These are phyloP conservation scores for Lepidochitona cinerea DNA, from an alignment of 2,888 invertebrate species.

Conservation along the genomic window DNA sequence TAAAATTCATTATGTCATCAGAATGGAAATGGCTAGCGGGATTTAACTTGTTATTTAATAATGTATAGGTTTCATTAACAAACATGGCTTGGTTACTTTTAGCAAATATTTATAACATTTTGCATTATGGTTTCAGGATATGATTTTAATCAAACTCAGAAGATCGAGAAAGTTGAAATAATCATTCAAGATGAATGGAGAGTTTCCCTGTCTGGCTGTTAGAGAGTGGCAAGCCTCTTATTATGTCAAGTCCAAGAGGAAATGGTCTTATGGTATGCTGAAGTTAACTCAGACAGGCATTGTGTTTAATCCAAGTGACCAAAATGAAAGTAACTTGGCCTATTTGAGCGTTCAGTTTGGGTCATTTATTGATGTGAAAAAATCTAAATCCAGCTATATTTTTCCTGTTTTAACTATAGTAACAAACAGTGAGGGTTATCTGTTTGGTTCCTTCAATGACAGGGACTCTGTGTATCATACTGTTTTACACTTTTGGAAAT, in stretches of 20 bases:
- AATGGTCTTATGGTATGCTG: not conserved
- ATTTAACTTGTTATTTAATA: too few species aligned
- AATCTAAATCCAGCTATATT: constrained; percentile 47
- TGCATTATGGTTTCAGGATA: too few species aligned
- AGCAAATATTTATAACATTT: too few species aligned
- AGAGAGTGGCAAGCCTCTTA: not conserved
- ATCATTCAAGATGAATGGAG: too few species aligned
- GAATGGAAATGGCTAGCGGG: too few species aligned
- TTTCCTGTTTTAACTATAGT: constrained; percentile 47
- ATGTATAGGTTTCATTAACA: too few species aligned
- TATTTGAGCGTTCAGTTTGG: not conserved
- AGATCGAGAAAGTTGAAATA: too few species aligned
- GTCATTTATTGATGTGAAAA: constrained; percentile 40
- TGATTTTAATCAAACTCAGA: too few species aligned
- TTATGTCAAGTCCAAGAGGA: not conserved
- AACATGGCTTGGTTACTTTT: too few species aligned
- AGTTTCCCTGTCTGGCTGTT: too few species aligned
- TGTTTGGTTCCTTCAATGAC: constrained; percentile 55
- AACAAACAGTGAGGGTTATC: constrained; percentile 33
- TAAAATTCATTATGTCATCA: too few species aligned
- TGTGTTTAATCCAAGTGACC: not conserved
- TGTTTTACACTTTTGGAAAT: constrained; percentile 46
- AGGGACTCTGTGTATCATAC: constrained; percentile 40
- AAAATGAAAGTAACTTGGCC: not conserved
- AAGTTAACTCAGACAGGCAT: not conserved